Conservation (phyloP, 2,113 vertebrate genomes). For the Origma solitaria region DNA sequence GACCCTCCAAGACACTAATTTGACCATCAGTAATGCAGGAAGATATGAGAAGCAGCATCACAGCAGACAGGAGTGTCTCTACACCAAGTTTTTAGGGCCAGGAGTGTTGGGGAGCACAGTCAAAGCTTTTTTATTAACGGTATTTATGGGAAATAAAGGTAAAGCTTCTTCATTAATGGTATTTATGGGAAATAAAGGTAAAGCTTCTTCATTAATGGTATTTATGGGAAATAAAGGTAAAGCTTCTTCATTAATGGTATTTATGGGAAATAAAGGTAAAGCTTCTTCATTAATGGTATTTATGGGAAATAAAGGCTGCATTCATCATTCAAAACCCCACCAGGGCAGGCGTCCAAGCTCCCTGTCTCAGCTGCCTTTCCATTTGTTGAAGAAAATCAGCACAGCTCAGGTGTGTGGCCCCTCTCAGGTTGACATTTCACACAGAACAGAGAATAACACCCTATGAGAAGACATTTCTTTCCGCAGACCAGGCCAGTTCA, state of each 20-base stretch:
- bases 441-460: not conserved
- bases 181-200: not conserved
- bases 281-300: no score
- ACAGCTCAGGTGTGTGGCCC: not conserved
- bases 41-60: not conserved
- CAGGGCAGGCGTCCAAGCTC: not conserved
- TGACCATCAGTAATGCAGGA: not conserved
- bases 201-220: not conserved
- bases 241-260: no score
- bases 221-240: not conserved
- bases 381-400: not conserved
- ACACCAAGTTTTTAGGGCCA: not conserved
- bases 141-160: not conserved
- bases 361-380: not conserved
- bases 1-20: not conserved
- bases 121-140: not conserved
- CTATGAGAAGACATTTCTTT: not conserved
- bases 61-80: not conserved
- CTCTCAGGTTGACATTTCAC: not conserved
- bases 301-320: not conserved
- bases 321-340: not conserved
- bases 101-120: not conserved
- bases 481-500: not conserved
- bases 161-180: no score
- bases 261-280: not conserved